These are phyloP conservation scores for Lates japonicus DNA, from an alignment of 2,797 vertebrate genomes.

Conservation along the genomic window DNA sequence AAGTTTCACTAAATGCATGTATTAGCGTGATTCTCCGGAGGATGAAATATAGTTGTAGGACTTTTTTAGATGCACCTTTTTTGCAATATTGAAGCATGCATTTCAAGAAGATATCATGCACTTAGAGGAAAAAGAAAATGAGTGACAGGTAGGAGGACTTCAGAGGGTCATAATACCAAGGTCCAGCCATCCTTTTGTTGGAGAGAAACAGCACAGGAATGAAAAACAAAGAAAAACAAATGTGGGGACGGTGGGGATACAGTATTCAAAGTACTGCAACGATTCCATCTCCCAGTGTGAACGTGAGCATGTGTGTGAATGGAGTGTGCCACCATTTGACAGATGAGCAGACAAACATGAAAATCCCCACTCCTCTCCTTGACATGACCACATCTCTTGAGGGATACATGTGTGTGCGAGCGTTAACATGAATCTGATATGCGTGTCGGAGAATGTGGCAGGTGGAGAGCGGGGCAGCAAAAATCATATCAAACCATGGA, in stretches of 20 bases:
- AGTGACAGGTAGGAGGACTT: not conserved
- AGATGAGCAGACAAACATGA: slow-evolving; percentile 32
- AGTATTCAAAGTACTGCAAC: not conserved
- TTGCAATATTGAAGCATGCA: not conserved
- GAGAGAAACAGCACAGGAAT: too few relatives aligned
- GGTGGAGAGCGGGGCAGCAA: not conserved
- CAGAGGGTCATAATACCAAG: not conserved
- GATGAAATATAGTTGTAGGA: too few relatives aligned
- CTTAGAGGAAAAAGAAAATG: not conserved
- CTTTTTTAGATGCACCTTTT: not conserved
- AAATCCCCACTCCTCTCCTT: slow-evolving; percentile 29
- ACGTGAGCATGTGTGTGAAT: not conserved
- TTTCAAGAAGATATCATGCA: too few relatives aligned
- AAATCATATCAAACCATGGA: not conserved
- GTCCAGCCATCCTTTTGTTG: not conserved
- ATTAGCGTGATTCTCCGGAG: too few relatives aligned
- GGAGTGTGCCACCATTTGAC: slow-evolving; percentile 7
- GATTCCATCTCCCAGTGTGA: not conserved
- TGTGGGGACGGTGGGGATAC: not conserved
- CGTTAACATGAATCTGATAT: slow-evolving; percentile 40
- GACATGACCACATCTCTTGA: slow-evolving; percentile 40
- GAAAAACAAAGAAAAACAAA: too few relatives aligned
- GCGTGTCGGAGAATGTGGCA: slow-evolving; percentile 1
- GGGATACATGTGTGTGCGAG: slow-evolving; percentile 4
- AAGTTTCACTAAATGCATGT: not conserved